A percentile compares a stretch with the other conserved stretches of the same genome.
Conservation (phyloP, 2,113 vertebrate species). For the Oreochromis spilurus region DNA sequence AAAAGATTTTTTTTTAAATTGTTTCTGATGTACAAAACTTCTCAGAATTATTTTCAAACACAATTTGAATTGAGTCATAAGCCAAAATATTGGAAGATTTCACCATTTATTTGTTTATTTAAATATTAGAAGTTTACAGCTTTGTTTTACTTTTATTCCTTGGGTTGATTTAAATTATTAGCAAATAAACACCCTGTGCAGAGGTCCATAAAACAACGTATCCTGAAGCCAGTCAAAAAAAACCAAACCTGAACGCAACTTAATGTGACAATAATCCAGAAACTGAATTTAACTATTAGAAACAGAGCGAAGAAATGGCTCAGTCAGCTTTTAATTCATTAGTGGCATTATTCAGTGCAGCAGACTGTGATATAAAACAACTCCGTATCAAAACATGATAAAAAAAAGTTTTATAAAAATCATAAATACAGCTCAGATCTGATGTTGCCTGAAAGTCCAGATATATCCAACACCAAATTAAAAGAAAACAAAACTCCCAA, state of each 20-base stretch:
- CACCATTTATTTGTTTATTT: neutral
- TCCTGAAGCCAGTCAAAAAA: neutral
- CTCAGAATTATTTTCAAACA: neutral
- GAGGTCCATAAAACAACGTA: neutral
- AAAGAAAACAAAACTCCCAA: neutral
- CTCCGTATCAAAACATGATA: neutral
- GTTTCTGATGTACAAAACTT: neutral
- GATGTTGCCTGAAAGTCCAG: neutral
- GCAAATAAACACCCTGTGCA: neutral
- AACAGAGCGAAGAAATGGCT: conserved; percentile 12
- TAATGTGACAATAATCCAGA: conserved; percentile 17
- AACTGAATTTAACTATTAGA: neutral
- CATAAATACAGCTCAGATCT: conserved; percentile 36
- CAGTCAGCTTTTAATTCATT: conserved; percentile 14
- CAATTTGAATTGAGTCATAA: neutral
- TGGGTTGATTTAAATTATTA: neutral
- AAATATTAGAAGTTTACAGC: neutral
- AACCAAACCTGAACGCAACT: neutral
- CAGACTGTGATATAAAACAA: neutral
- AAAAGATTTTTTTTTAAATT: neutral
- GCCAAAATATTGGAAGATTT: neutral
- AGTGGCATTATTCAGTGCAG: conserved; percentile 24
- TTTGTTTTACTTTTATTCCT: neutral
- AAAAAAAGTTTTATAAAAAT: conserved; percentile 1
- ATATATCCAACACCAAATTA: neutral